phyloP scores from a whole-genome alignment of 1,140 invertebrate genomes.

The Anoplophora glabripennis region DNA sequence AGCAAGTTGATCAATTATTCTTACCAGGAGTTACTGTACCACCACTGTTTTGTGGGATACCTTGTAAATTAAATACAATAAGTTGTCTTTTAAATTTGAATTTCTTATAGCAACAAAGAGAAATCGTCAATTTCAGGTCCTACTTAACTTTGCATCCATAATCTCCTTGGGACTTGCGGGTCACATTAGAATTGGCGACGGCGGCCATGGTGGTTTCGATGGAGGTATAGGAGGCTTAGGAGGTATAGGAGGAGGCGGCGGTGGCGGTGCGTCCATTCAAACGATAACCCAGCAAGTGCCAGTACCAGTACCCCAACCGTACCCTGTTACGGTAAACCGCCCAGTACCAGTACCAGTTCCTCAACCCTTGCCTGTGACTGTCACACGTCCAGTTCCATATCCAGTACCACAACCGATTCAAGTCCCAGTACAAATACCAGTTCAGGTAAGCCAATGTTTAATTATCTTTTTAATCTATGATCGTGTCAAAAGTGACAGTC shows the following conservation, averaged over 20 bases:
- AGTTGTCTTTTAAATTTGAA: too few relatives aligned
- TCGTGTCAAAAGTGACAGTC: too few relatives aligned
- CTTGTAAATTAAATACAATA: too few relatives aligned
- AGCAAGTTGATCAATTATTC: too few relatives aligned
- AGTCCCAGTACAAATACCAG: conserved; percentile 11
- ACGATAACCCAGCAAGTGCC: conserved; percentile 12
- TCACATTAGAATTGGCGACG: background rate
- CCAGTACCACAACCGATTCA: conserved; percentile 14
- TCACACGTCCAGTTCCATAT: conserved; percentile 11
- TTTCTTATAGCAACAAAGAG: too few relatives aligned
- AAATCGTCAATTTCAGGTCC: background rate
- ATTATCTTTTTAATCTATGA: too few relatives aligned
- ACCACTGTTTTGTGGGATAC: too few relatives aligned
- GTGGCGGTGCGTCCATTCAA: conserved; percentile 1
- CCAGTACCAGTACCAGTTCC: conserved; percentile 19
- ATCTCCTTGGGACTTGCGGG: background rate
- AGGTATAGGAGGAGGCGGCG: background rate
- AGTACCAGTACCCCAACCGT: conserved; percentile 16
- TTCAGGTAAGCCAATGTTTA: background rate
- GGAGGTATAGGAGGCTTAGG: conserved; percentile 10
- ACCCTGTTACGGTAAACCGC: conserved; percentile 8
- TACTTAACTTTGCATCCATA: background rate
- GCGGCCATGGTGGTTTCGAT: conserved; percentile 4
- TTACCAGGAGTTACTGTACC: too few relatives aligned
- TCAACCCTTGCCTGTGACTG: conserved; percentile 14